Evolutionary conservation across 2,797 vertebrate genomes (phyloP), one percentile per base, ranked within the genome.

Genomic region (Leptoclinus maculatus): DNA sequence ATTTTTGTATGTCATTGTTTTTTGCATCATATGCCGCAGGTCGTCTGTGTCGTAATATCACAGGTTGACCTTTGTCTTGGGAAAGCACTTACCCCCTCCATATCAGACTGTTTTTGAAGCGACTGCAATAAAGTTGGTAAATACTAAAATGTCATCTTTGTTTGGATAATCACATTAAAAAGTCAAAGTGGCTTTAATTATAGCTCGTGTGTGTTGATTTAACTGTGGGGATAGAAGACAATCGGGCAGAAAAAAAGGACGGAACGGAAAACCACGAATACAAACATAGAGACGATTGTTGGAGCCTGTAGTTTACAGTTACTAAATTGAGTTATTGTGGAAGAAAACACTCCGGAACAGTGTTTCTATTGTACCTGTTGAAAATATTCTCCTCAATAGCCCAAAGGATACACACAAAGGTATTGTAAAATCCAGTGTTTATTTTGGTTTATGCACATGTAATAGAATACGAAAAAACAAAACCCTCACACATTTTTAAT

Each of bases 391-490:
- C 49, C 17, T 5, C 16, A 8, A 0, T 34, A n/a, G 11, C 21
- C 17, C 2, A 69, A 83, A 59, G 10, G 38, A 63, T 12, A 32
- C 6, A 81, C 43, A 83, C 36, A 71, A 27, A 79, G 9, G 39
- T 60, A 51, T 43, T 27, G 29, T 78, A 87, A 92, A 90, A 90
- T 93, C 89, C 90, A 93, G 91, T 94, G 92, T 93, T 94, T 93
- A 93, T 93, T 94, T 82, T 76, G 53, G 45, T 74, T 76, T 76
- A 73, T 75, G 53, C 77, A 83, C 62, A 82, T 6, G n/a, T n/a
- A 65, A 66, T 29, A 66, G 5, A 80, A 77, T 74, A 86, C 25
- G 80, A 75, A 84, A 71, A 82, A 74, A 59, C 36, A 47, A 80
- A 76, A 79, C 17, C 14, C 41, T 39, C 21, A 39, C 34, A 75